Conservation (phyloP, 2,797 vertebrate genomes). For the Sebastes kiyomatsui region DNA sequence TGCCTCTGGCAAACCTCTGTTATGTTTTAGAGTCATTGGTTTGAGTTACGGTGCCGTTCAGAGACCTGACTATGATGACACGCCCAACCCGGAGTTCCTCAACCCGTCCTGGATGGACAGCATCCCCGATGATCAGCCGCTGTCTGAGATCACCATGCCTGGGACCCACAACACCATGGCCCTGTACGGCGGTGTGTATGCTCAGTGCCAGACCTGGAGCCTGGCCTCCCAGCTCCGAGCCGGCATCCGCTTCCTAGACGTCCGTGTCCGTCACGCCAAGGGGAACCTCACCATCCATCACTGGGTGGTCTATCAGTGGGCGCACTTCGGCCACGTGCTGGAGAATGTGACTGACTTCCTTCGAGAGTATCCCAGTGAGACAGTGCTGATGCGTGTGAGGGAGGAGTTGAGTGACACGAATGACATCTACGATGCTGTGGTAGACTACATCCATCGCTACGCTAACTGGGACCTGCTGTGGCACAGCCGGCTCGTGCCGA, state of each 20-base stretch:
- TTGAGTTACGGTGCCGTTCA: conserved; percentile 63
- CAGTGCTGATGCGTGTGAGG: conserved; percentile 87
- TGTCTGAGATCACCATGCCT: conserved; percentile 86
- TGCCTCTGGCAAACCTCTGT: not conserved
- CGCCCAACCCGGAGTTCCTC: conserved; percentile 76
- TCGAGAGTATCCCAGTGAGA: conserved; percentile 79
- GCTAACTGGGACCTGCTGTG: conserved; percentile 84
- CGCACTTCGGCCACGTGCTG: conserved; percentile 84
- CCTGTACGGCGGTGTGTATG: conserved; percentile 80
- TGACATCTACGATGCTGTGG: conserved; percentile 80
- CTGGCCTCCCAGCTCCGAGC: conserved; percentile 82
- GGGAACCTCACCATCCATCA: conserved; percentile 86
- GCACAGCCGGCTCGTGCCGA: conserved; percentile 82
- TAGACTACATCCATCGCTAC: conserved; percentile 75
- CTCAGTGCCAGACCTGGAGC: conserved; percentile 86
- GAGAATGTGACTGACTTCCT: conserved; percentile 82
- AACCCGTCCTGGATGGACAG: conserved; percentile 86
- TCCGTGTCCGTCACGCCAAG: conserved; percentile 82
- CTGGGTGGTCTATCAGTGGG: conserved; percentile 86
- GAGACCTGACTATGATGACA: conserved; percentile 80
- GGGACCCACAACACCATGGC: conserved; percentile 91
- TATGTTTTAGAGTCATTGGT: conserved; percentile 47
- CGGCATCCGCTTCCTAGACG: conserved; percentile 86
- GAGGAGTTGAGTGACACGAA: conserved; percentile 84
- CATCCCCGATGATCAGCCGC: conserved; percentile 77